Conservation (phyloP, 2,888 invertebrate species). For the Perdita meconis region DNA sequence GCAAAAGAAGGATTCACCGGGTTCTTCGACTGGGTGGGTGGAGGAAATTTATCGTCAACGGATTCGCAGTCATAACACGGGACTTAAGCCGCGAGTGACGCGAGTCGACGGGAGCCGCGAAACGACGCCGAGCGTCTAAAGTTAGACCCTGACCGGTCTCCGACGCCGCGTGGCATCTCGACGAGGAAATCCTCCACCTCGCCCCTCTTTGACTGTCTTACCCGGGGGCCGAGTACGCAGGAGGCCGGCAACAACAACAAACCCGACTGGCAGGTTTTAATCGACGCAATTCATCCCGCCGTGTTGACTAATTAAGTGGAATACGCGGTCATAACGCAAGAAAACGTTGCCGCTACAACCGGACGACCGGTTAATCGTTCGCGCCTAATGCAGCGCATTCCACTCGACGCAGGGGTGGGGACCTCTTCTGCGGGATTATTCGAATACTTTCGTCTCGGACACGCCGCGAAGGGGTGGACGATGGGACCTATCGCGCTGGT, state of each 20-base stretch:
- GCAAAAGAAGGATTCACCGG: too few relatives aligned
- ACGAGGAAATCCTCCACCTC: neutral
- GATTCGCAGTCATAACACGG: slow-evolving; percentile 73
- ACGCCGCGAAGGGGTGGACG: too few relatives aligned
- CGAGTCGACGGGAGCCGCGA: slow-evolving; percentile 30
- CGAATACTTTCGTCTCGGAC: too few relatives aligned
- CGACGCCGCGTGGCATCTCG: slow-evolving; percentile 17
- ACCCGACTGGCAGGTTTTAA: slow-evolving; percentile 59
- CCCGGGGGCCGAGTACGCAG: slow-evolving; percentile 3
- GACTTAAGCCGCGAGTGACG: slow-evolving; percentile 56
- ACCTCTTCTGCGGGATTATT: neutral
- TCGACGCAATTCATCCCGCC: slow-evolving; percentile 60
- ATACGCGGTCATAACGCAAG: slow-evolving; percentile 59
- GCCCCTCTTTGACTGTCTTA: neutral
- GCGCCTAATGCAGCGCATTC: slow-evolving; percentile 39
- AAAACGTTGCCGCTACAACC: slow-evolving; percentile 55
- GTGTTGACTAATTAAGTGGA: slow-evolving; percentile 65
- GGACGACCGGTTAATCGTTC: slow-evolving; percentile 61
- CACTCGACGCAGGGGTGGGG: neutral
- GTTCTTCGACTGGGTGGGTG: neutral
- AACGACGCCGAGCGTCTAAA: slow-evolving; percentile 61
- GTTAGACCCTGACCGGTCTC: slow-evolving; percentile 52
- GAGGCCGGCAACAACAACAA: slow-evolving; percentile 41
- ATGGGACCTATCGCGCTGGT: too few relatives aligned
- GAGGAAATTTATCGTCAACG: slow-evolving; percentile 66